phyloP scores from a whole-genome alignment of 2,113 vertebrate genomes.

The Cephalopterus ornatus region DNA sequence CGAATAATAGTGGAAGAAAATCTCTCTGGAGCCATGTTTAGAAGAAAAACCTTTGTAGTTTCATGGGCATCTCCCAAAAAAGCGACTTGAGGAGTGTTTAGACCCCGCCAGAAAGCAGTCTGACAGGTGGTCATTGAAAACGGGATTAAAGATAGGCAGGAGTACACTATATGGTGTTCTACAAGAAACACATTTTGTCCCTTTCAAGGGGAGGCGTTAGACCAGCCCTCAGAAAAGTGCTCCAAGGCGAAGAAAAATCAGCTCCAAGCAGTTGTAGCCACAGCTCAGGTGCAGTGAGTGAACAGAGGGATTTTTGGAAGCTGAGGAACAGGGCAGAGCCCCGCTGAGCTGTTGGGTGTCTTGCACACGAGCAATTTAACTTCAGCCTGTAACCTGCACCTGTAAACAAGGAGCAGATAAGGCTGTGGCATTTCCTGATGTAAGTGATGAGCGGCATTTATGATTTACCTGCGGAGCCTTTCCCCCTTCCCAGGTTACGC shows the following conservation, averaged over 20 bases:
- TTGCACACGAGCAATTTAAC: neutral
- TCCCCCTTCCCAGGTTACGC: accelerated
- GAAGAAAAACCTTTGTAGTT: neutral
- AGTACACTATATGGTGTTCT: neutral
- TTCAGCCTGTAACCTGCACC: neutral
- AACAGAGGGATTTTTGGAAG: neutral
- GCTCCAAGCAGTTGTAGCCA: neutral
- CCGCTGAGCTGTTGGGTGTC: neutral
- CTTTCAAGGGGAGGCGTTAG: neutral
- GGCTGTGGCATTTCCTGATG: neutral
- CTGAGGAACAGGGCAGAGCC: neutral
- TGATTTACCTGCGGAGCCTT: neutral
- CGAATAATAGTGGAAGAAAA: neutral
- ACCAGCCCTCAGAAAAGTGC: neutral
- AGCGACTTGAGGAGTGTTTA: neutral
- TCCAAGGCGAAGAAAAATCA: neutral
- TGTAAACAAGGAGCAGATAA: neutral
- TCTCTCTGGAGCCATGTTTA: neutral
- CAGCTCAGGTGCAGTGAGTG: accelerated
- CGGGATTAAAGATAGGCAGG: neutral
- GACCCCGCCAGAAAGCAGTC: neutral
- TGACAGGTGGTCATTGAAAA: neutral
- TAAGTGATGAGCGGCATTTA: neutral
- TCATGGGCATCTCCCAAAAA: neutral
- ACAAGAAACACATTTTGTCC: neutral